Evolutionary conservation across 2,113 vertebrate genomes (phyloP).

Genomic region (Hemicordylus capensis): DNA sequence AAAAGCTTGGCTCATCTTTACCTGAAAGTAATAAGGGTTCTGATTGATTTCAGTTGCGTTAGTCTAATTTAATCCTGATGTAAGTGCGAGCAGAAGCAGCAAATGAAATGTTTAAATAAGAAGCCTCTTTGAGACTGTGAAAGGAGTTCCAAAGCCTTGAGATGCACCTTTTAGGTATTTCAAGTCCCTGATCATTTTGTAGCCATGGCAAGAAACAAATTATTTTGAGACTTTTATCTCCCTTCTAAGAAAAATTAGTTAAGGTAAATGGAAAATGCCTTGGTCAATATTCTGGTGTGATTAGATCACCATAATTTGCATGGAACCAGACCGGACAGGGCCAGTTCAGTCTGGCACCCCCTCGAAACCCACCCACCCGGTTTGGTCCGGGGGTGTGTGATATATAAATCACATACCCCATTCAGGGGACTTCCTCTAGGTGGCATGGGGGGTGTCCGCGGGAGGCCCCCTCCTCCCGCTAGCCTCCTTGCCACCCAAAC

Average conservation of each 20-base stretch:
- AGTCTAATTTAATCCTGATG: slow-evolving; percentile 1
- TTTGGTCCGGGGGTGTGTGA: no score
- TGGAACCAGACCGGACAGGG: no score
- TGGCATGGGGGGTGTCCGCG: no score
- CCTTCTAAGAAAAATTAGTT: neutral
- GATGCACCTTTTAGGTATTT: neutral
- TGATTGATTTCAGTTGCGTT: neutral
- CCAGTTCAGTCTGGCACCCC: no score
- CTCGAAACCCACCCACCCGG: no score
- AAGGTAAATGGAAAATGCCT: neutral
- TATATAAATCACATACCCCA: no score
- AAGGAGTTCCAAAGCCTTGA: neutral
- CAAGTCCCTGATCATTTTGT: neutral
- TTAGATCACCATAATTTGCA: neutral
- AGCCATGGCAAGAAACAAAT: neutral
- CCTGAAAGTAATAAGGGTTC: neutral
- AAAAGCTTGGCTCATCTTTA: neutral
- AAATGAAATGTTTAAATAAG: slow-evolving; percentile 18
- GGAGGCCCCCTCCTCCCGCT: no score
- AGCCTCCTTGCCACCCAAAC: no score
- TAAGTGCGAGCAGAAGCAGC: neutral
- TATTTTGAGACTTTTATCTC: slow-evolving; percentile 11
- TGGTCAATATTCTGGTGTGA: neutral
- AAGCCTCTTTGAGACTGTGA: neutral
- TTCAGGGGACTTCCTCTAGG: no score